Evolutionary conservation across 2,888 invertebrate genomes (phyloP).

Genomic region (Drosophila ustulata): DNA sequence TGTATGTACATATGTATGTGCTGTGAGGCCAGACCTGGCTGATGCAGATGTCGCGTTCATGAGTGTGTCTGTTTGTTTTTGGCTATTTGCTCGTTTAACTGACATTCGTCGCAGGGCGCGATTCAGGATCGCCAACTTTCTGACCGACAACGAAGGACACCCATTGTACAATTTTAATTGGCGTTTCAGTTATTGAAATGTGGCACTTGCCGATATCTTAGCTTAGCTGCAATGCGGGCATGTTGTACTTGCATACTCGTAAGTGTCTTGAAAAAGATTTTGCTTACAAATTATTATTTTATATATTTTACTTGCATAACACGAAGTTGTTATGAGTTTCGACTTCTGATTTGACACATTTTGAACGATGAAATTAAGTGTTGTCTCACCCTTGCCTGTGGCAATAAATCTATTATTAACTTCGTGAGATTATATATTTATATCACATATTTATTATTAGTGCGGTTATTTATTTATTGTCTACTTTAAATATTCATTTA

Average conservation of each 20-base stretch:
- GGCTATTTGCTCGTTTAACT: slow-evolving; percentile 73
- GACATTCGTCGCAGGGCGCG: slow-evolving; percentile 63
- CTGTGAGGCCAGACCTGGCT: slow-evolving; percentile 33
- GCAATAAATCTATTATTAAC: too few species aligned
- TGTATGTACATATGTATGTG: slow-evolving; percentile 5
- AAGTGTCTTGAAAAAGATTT: not conserved
- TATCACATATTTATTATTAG: too few species aligned
- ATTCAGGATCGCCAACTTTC: slow-evolving; percentile 40
- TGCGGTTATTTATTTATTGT: not conserved
- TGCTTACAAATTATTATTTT: not conserved
- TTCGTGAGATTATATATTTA: too few species aligned
- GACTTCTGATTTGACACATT: too few species aligned
- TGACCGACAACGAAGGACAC: slow-evolving; percentile 50
- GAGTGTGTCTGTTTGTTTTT: slow-evolving; percentile 65
- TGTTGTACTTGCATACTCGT: not conserved
- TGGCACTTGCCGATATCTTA: slow-evolving; percentile 61
- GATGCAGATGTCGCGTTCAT: slow-evolving; percentile 68
- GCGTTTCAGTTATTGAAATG: slow-evolving; percentile 78
- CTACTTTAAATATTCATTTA: not conserved
- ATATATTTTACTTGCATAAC: too few species aligned
- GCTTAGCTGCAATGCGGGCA: slow-evolving; percentile 13
- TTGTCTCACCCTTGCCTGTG: too few species aligned
- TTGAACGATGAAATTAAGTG: too few species aligned
- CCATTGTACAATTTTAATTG: slow-evolving; percentile 77
- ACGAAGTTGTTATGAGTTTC: too few species aligned